Base-by-base conservation (phyloP, 2,888 invertebrate genomes). In the Stictocephala bisonia region DNA sequence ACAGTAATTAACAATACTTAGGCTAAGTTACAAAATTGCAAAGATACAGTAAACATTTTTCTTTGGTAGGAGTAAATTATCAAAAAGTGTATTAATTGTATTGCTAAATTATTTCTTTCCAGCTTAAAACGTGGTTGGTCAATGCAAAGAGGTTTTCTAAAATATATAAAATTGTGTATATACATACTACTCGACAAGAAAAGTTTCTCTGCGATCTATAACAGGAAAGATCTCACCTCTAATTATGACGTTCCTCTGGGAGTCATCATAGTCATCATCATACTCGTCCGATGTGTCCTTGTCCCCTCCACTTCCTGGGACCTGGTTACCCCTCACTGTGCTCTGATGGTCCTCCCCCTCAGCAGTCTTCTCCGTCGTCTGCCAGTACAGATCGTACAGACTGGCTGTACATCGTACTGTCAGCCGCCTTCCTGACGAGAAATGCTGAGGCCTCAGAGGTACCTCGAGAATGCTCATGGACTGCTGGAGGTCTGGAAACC, bases 341-440 rank as follows among this genome's bases (percentile, higher is more conserved):
- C n/a, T n/a, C 13, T 4, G 6, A 1, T 24, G 67, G 3, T 68
- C 40, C 26, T 89, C 88, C 79, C 89, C 86, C 80, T 90, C 88
- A 27, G 89, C 86, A 76, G 87, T 88, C 79, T 88, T 89, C 82
- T 91, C 91, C 9, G 88, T 88, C 80, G 88, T 89, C 81, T 89
- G 87, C 85, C 89, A 88, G 82, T 91, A 91, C 48, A 91, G 85
- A 78, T 88, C 86, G 80, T 89, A 88, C 79, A 91, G 86, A 75
- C 88, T 88, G 0, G 91, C 90, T 76, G 87, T 87, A 83, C 91
- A 91, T 2, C 90, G 86, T 11, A 70, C 64, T 41, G 70, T 70
- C 3, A 73, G 20, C 18, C 70, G 18, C 3, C 73, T 64, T 3
- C 51, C 35, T 3, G 56, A 11, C 3, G 60, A 60, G 53, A 73